These are phyloP conservation scores for Denticeps clupeoides DNA, from an alignment of 2,797 vertebrate species.

Conservation along the genomic window DNA sequence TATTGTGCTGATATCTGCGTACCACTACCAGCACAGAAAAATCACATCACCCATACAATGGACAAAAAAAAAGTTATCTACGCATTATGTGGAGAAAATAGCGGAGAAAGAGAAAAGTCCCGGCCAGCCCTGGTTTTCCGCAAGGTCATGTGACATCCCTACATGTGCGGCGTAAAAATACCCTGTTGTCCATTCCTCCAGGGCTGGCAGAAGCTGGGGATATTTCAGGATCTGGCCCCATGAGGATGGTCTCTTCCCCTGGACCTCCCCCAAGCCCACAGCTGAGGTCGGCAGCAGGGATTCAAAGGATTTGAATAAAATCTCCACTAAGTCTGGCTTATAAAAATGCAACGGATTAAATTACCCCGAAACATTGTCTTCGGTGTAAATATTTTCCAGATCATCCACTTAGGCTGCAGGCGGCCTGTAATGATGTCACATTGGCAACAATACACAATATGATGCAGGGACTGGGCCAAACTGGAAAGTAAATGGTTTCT, in stretches of 20 bases:
- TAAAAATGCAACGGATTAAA: background rate
- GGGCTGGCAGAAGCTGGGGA: background rate
- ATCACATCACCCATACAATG: no score
- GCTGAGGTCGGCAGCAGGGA: slow-evolving; percentile 1
- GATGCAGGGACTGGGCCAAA: no score
- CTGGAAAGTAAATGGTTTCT: no score
- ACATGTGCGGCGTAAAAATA: slow-evolving; percentile 13
- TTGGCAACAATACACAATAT: no score
- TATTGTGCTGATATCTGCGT: no score
- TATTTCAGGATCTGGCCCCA: slow-evolving; percentile 14
- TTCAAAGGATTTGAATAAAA: slow-evolving; percentile 1
- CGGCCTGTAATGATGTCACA: no score
- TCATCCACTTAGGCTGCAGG: slow-evolving; percentile 4
- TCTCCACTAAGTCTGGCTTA: slow-evolving; percentile 8
- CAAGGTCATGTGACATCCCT: background rate
- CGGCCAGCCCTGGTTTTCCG: background rate
- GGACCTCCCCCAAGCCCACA: slow-evolving; percentile 11
- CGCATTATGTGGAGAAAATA: no score
- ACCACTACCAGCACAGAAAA: no score
- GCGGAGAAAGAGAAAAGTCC: no score
- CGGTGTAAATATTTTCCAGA: slow-evolving; percentile 11
- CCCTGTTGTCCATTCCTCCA: background rate
- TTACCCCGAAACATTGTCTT: slow-evolving; percentile 14
- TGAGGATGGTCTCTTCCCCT: background rate
- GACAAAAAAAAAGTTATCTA: no score